Evolutionary conservation across 2,113 vertebrate species (phyloP).

Genomic region (Hippoglossus stenolepis): DNA sequence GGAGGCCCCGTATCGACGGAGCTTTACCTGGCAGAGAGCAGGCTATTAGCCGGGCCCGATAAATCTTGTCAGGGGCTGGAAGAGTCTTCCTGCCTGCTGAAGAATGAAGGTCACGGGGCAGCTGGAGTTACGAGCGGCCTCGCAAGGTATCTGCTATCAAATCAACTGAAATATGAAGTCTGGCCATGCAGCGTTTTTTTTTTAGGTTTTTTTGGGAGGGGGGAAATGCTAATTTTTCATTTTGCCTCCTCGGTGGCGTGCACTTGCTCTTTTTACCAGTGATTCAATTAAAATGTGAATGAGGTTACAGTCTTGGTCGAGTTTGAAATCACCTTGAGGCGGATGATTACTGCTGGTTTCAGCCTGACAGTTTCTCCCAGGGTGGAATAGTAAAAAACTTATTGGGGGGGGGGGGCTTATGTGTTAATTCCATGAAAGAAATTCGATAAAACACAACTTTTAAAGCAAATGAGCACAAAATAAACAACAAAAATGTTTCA

Average conservation of each 20-base stretch:
- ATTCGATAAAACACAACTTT: background rate
- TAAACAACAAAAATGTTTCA: background rate
- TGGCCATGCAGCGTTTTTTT: background rate
- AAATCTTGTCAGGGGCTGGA: constrained; percentile 83
- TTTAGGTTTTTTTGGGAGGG: constrained; percentile 11
- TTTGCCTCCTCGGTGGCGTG: constrained; percentile 7
- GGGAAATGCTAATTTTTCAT: constrained; percentile 69
- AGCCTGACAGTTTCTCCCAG: background rate
- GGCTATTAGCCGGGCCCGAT: constrained; percentile 81
- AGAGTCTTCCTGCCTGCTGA: constrained; percentile 69
- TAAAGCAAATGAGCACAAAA: background rate
- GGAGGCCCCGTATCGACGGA: constrained; percentile 80
- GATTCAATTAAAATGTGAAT: constrained; percentile 10
- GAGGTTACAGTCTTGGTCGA: background rate
- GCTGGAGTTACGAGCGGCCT: constrained; percentile 76
- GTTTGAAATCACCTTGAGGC: background rate
- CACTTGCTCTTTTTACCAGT: constrained; percentile 9
- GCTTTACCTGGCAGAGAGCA: constrained; percentile 78
- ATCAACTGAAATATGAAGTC: constrained; percentile 78
- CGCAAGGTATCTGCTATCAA: constrained; percentile 67
- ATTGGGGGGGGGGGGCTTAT: too few relatives aligned
- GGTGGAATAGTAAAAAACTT: background rate
- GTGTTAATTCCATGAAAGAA: background rate
- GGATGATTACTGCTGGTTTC: background rate
- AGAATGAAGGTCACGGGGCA: constrained; percentile 84